phyloP scores from a whole-genome alignment of 2,888 invertebrate species.

The Tachina grossa region DNA sequence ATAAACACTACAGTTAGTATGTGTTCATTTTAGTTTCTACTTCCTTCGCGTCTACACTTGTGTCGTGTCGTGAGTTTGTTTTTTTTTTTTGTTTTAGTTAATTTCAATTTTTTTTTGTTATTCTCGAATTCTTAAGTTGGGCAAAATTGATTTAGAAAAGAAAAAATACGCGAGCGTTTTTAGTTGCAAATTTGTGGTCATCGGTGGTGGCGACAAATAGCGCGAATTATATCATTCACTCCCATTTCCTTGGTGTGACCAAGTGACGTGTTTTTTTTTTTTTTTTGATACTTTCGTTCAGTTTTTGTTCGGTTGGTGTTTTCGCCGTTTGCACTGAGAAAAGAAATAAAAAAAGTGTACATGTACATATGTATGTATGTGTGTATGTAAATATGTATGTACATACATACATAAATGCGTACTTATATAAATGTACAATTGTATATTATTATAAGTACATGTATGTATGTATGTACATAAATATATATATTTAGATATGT shows the following conservation, averaged over 20 bases:
- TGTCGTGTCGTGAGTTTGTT: constrained; percentile 61
- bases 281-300: constrained; percentile 32
- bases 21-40: constrained; percentile 68
- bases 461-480: not conserved
- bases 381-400: no score
- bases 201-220: constrained; percentile 62
- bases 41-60: constrained; percentile 70
- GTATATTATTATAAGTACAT: no score
- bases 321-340: constrained; percentile 27
- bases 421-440: no score
- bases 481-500: not conserved
- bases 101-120: constrained; percentile 13
- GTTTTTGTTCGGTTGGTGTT: constrained; percentile 50
- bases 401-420: no score
- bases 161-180: constrained; percentile 54
- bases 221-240: constrained; percentile 45
- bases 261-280: constrained; percentile 60
- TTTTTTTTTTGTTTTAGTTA: constrained; percentile 53
- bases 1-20: constrained; percentile 61
- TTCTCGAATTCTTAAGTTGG: constrained; percentile 49
- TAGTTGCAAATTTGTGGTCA: constrained; percentile 72
- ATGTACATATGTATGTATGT: no score
- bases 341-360: constrained; percentile 12
- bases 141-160: constrained; percentile 52
- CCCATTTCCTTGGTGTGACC: constrained; percentile 16